phyloP scores from a whole-genome alignment of 2,888 invertebrate species.

The Lumbricus terrestris region DNA sequence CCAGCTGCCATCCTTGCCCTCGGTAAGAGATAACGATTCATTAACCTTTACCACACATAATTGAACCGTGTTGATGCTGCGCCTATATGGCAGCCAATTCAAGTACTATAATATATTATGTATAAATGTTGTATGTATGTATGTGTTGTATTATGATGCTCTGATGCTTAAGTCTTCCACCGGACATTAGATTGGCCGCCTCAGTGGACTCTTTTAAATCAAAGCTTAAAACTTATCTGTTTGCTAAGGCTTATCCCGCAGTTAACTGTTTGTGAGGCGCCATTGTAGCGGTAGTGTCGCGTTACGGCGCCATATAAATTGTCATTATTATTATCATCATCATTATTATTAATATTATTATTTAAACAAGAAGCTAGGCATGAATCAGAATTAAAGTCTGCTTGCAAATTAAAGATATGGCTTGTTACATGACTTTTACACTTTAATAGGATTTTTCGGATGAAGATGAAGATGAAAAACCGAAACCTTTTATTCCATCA shows the following conservation, averaged over 20 bases:
- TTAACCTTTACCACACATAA: background rate
- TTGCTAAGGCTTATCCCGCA: too few species aligned
- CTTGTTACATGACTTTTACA: background rate
- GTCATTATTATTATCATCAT: too few species aligned
- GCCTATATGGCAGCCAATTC: background rate
- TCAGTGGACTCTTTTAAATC: too few species aligned
- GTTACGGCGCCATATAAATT: too few species aligned
- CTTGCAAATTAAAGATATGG: background rate
- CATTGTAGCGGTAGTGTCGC: too few species aligned
- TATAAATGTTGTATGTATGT: too few species aligned
- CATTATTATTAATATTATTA: background rate
- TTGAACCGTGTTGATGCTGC: background rate
- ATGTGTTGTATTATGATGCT: too few species aligned
- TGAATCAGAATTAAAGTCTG: background rate
- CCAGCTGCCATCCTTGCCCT: slow-evolving; percentile 17
- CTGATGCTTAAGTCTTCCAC: too few species aligned
- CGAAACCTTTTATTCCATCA: background rate
- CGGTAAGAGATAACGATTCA: background rate
- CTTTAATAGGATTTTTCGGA: slow-evolving; percentile 17
- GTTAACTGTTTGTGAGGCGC: too few species aligned
- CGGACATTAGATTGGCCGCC: too few species aligned
- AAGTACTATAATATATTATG: too few species aligned
- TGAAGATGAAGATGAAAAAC: slow-evolving; percentile 20
- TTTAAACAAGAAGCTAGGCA: background rate
- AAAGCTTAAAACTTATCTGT: too few species aligned